Evolutionary conservation across 2,113 vertebrate species (phyloP).

Genomic region (Sardina pilchardus): DNA sequence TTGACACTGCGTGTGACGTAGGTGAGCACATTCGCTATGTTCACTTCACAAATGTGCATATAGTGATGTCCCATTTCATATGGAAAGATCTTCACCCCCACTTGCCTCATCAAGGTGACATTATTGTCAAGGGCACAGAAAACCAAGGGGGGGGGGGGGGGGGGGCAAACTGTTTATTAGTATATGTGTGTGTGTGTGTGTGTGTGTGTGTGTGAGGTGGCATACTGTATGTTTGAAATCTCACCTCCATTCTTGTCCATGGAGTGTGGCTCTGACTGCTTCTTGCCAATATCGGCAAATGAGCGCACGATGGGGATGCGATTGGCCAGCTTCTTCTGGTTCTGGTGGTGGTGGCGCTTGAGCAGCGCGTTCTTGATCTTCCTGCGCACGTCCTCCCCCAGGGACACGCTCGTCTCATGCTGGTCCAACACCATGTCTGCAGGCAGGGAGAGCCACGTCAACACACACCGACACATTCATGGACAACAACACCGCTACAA

Average conservation of each 20-base stretch:
- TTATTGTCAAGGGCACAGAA: too few species aligned
- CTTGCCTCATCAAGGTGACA: too few species aligned
- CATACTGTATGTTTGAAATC: background rate
- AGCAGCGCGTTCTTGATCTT: slow-evolving; percentile 91
- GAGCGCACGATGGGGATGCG: slow-evolving; percentile 97
- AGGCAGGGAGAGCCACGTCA: background rate
- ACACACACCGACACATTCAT: background rate
- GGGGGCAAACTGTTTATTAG: too few species aligned
- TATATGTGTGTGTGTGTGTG: too few species aligned
- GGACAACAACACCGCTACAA: too few species aligned
- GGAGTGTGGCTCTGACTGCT: slow-evolving; percentile 96
- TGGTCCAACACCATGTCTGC: slow-evolving; percentile 98
- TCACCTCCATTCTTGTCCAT: slow-evolving; percentile 98
- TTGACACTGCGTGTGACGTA: too few species aligned
- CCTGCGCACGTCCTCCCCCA: slow-evolving; percentile 87
- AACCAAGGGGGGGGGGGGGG: too few species aligned
- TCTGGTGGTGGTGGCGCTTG: slow-evolving; percentile 98
- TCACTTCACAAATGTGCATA: too few species aligned
- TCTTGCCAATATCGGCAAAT: slow-evolving; percentile 98
- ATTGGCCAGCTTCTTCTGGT: slow-evolving; percentile 97
- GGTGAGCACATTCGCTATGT: too few species aligned
- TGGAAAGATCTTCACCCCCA: too few species aligned
- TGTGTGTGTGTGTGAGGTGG: too few species aligned
- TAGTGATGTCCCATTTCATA: too few species aligned
- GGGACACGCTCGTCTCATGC: slow-evolving; percentile 83